Evolutionary conservation across 1,140 invertebrate species (phyloP).

Genomic region (Augochlora pura): DNA sequence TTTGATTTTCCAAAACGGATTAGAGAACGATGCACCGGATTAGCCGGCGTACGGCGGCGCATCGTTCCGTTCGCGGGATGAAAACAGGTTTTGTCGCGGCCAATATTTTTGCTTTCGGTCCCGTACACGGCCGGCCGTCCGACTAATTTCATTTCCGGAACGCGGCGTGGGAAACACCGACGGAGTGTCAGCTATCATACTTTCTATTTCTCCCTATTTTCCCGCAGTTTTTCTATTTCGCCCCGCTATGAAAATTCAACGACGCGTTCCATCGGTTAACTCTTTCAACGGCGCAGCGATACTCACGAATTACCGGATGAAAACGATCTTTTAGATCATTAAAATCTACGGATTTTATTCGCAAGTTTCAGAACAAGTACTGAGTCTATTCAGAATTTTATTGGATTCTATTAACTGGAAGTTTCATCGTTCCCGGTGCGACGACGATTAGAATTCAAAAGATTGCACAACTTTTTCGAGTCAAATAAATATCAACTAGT

Average conservation of each 20-base stretch:
- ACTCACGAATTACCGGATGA: too few relatives aligned
- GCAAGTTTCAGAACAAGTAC: too few relatives aligned
- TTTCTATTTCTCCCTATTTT: background rate
- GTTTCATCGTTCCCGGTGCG: too few relatives aligned
- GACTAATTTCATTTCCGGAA: conserved; percentile 25
- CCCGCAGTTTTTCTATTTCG: background rate
- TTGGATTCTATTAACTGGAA: too few relatives aligned
- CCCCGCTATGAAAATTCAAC: background rate
- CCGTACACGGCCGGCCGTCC: background rate
- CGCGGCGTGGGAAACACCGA: conserved; percentile 6
- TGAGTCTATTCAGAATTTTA: too few relatives aligned
- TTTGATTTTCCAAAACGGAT: conserved; percentile 59
- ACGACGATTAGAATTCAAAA: too few relatives aligned
- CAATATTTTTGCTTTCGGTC: background rate
- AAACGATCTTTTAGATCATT: too few relatives aligned
- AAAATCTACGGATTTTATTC: too few relatives aligned
- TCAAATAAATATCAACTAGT: too few relatives aligned
- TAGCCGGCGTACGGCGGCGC: conserved; percentile 12
- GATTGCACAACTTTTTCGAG: too few relatives aligned
- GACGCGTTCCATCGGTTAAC: too few relatives aligned
- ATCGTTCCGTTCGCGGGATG: conserved; percentile 8
- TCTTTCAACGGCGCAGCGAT: too few relatives aligned
- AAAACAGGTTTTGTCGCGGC: conserved; percentile 13
- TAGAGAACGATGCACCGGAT: conserved; percentile 41
- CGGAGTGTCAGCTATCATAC: conserved; percentile 18